A percentile compares a stretch with the other conserved stretches of the same genome.
Evolutionary conservation across 2,888 invertebrate genomes (phyloP).

Genomic region (Frankliniella fusca): DNA sequence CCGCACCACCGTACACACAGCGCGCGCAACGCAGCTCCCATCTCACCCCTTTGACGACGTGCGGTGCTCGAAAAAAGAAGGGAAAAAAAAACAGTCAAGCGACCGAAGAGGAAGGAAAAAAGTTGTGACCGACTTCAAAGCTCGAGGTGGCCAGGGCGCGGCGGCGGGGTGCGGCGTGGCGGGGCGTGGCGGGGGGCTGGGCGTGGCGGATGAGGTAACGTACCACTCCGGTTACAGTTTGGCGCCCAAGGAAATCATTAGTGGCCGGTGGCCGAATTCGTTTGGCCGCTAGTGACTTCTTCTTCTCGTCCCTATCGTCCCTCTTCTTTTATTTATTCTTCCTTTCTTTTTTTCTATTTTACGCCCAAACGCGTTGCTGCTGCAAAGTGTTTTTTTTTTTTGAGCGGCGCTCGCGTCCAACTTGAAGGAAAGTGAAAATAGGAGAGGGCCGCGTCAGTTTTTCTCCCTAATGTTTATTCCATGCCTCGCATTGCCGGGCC

Average conservation of each 20-base stretch:
- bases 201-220: neutral
- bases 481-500: neutral
- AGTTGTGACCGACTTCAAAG: conserved; percentile 10
- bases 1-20: no score
- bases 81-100: neutral
- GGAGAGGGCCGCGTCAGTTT: neutral
- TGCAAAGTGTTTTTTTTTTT: neutral
- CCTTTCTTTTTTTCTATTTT: neutral
- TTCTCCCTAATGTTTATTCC: conserved; percentile 18
- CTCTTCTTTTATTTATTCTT: neutral
- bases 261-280: neutral
- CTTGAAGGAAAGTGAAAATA: conserved; percentile 16
- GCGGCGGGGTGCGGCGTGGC: neutral
- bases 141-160: neutral
- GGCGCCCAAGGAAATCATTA: conserved; percentile 12
- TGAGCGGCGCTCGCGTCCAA: neutral
- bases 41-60: no score
- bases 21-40: no score
- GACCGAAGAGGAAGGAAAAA: neutral
- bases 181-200: neutral
- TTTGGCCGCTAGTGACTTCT: neutral
- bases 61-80: no score
- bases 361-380: neutral
- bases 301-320: neutral
- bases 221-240: neutral